A percentile compares a stretch with the other conserved stretches of the same genome.
Evolutionary conservation across 2,113 vertebrate genomes (phyloP).

Genomic region (Cyphomyrus discorhynchus): DNA sequence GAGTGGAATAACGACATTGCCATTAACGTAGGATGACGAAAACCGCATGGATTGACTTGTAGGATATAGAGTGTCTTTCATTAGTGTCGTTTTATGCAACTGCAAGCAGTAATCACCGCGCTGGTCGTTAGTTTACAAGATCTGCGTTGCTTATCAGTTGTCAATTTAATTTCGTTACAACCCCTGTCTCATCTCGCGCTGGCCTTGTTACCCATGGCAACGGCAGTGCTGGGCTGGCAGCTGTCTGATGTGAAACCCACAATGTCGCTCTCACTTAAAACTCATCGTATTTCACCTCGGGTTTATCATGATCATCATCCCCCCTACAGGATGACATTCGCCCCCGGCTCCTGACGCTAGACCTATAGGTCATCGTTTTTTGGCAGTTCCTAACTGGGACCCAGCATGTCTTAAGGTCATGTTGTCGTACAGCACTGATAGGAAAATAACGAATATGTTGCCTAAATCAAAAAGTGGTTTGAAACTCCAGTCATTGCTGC

Average conservation of each 20-base stretch:
- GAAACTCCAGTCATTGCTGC: neutral
- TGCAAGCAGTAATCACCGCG: neutral
- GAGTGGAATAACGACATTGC: neutral
- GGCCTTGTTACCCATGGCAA: conserved; percentile 28
- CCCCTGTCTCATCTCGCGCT: neutral
- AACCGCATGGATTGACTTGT: neutral
- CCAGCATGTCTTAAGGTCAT: neutral
- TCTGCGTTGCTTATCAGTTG: neutral
- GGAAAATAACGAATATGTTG: neutral
- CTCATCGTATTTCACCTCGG: neutral
- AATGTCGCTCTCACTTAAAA: neutral
- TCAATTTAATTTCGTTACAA: neutral
- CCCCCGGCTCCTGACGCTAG: neutral
- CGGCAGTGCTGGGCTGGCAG: neutral
- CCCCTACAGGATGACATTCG: neutral
- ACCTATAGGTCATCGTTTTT: neutral
- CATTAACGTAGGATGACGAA: neutral
- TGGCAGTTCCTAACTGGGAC: neutral
- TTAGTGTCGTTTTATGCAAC: neutral
- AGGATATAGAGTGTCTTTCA: neutral
- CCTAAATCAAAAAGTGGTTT: neutral
- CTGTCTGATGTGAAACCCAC: neutral
- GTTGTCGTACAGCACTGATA: neutral
- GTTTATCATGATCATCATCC: neutral
- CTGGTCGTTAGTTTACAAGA: neutral